Base-by-base conservation (phyloP, 1,140 invertebrate genomes). In the Dinothrombium tinctorium region DNA sequence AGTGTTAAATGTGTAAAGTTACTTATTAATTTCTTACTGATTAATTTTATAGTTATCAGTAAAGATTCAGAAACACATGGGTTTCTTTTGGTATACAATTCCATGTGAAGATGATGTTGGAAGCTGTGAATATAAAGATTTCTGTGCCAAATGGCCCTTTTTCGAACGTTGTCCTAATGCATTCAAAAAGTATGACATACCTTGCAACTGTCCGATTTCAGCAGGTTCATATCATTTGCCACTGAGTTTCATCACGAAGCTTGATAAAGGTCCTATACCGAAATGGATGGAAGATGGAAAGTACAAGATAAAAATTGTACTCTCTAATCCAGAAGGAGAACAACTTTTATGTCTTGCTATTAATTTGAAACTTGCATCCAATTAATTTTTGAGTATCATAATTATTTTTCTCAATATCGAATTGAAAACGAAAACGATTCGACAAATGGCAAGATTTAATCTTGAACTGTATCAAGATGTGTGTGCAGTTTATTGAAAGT, bases 71-170 rank as follows among this genome's bases (percentile, higher is more conserved):
- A 39, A 39, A 15, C 24, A 39, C 24, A 25, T 39, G 9, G n/a
- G 15, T 9, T 23, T 23, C 1, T 22, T 28, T 11, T 39, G 37
- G 37, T 14, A 25, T 5, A 14, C 24, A 1, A 14, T 39, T 25
- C 37, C 37, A 5, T 39, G 37, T 25, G 37, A 39, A 29, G 1
- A 25, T 17, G 15, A 21, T 25, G 12, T 25, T 5, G 37, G 37
- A 11, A 15, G n/a, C 22, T 39, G 37, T 15, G 21, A 39, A 4
- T 39, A 39, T 21, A 6, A 23, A 8, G 37, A 39, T 39, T 24
- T 39, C 14, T 39, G 37, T 25, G 4, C 12, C 9, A 9, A 15
- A 14, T 26, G 22, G 22, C 23, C 37, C 2, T 2, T 15, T 4
- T 25, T 25, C 17, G 15, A 21, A 14, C 37, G 22, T 26, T 24